phyloP scores from a whole-genome alignment of 2,888 invertebrate species.

The Andrena trimmerana region DNA sequence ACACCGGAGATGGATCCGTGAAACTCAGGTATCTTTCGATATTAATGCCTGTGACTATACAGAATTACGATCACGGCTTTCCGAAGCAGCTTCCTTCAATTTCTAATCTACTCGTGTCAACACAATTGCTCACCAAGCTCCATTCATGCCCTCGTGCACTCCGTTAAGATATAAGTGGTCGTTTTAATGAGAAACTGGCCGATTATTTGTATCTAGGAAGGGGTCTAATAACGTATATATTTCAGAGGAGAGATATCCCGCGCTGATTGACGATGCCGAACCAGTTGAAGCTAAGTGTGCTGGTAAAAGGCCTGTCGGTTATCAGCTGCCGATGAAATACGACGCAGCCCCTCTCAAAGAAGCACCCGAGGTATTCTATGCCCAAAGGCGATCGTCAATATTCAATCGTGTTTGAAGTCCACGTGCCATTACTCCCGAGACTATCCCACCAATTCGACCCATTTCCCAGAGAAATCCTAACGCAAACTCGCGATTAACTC shows the following conservation, averaged over 20 bases:
- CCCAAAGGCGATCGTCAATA: slow-evolving; percentile 1
- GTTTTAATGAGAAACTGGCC: slow-evolving; percentile 29
- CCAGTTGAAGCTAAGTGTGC: slow-evolving; percentile 8
- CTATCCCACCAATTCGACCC: neutral
- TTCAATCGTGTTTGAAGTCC: neutral
- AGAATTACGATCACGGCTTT: neutral
- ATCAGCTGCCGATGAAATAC: slow-evolving; percentile 8
- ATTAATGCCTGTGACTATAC: neutral
- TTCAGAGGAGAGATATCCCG: neutral
- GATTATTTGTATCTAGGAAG: slow-evolving; percentile 9
- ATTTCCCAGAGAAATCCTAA: neutral
- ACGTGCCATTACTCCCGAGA: neutral
- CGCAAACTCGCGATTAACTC: slow-evolving; percentile 6
- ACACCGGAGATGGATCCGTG: neutral
- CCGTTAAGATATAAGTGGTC: neutral
- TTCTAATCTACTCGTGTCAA: neutral
- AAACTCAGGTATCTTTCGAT: neutral
- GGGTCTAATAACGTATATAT: slow-evolving; percentile 1
- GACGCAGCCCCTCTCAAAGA: neutral
- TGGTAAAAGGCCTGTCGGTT: neutral
- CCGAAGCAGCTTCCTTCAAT: too few relatives aligned
- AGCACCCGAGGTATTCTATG: neutral
- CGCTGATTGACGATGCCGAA: slow-evolving; percentile 3
- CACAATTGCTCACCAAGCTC: neutral
- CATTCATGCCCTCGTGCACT: neutral